Evolutionary conservation across 2,888 invertebrate genomes (phyloP), one percentile per base, ranked within the genome.

Genomic region (Phoenoteleia sp.): DNA sequence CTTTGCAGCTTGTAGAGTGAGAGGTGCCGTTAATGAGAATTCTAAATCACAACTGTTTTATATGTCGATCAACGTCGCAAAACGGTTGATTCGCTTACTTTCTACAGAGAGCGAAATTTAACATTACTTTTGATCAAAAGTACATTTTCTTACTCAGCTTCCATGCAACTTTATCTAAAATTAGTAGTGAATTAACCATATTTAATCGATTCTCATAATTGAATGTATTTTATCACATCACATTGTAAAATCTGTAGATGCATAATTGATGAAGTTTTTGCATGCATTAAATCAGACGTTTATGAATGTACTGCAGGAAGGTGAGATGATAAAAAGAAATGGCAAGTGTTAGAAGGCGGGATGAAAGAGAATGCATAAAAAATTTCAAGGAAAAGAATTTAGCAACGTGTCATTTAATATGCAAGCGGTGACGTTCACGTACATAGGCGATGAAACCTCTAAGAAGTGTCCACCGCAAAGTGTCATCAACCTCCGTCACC

Each of bases 21-120:
- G 83, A 82, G 76, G 81, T 77, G 86, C 82, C 76, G 75, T 84
- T 85, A 84, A 88, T 84, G 88, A 84, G 87, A 88, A 88, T 89
- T 88, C 85, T 67, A 86, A 88, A 85, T 87, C 71, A 79, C 74
- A 56, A 81, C 89, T 86, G 81, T 82, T 89, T 89, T 88, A 88
- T 88, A 89, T 89, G 87, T 88, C 85, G 77, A 87, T 85, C 88
- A 85, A 58, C 80, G 81, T 85, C 84, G 75, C 82, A 81, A 77
- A 56, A 84, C 72, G 60, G 54, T 76, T 42, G 49, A 58, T 66
- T 56, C 58, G 49, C 76, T 13, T 29, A 87, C 88, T 87, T 88
- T 88, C 88, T 88, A 88, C 86, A 62, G 60, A 52, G 39, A 52
- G 72, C 52, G 42, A 66, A 54, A 69, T 58, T 62, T 42, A 58